Conservation (phyloP, 2,113 vertebrate genomes). For the Chamaetylas fuelleborni region DNA sequence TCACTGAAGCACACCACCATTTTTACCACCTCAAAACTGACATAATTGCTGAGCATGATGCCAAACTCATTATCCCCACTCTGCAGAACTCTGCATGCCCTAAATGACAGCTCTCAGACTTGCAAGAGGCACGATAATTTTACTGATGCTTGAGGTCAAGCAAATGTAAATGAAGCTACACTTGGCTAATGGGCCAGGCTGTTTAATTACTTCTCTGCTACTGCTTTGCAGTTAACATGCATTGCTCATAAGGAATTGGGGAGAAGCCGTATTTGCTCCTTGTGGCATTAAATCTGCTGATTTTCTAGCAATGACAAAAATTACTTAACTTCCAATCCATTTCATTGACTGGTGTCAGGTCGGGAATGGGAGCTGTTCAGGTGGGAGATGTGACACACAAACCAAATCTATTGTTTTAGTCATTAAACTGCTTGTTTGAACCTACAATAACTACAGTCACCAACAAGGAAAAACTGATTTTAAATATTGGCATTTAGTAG, state of each 20-base stretch:
- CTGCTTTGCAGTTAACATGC: background rate
- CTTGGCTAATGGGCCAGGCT: background rate
- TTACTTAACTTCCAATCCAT: background rate
- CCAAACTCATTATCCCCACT: background rate
- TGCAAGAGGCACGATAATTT: background rate
- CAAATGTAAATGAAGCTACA: background rate
- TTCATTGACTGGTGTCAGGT: background rate
- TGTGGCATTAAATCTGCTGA: background rate
- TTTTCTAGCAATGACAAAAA: background rate
- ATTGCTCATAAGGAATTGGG: background rate
- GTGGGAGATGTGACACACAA: background rate
- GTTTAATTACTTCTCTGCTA: background rate
- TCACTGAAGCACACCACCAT: background rate
- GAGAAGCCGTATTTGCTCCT: background rate
- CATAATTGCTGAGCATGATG: background rate
- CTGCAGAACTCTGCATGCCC: background rate
- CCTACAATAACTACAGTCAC: background rate
- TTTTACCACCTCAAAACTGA: background rate
- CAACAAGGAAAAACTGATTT: background rate
- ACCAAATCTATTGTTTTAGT: background rate
- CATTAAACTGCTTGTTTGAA: background rate
- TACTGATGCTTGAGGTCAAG: background rate
- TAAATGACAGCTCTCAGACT: background rate
- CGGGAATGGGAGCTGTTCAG: accelerated
- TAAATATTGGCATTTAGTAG: background rate